phyloP scores from a whole-genome alignment of 2,888 invertebrate genomes.

The Drosophila neotestacea region DNA sequence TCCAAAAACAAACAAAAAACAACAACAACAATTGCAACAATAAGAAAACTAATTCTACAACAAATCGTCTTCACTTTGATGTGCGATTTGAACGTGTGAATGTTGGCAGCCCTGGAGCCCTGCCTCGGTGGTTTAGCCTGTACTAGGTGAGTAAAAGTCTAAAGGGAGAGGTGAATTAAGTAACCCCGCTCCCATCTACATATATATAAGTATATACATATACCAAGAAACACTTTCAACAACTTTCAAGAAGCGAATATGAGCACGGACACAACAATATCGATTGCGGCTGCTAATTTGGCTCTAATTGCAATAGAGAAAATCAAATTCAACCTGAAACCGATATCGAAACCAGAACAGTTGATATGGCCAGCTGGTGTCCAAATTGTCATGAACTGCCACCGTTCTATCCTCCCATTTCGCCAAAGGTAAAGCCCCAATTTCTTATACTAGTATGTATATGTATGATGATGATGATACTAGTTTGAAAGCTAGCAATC shows the following conservation, averaged over 20 bases:
- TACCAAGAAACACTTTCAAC: conserved; percentile 36
- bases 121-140: conserved; percentile 86
- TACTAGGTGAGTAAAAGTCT: conserved; percentile 83
- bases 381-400: conserved; percentile 82
- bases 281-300: conserved; percentile 53
- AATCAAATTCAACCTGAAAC: conserved; percentile 16
- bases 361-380: conserved; percentile 79
- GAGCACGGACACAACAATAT: conserved; percentile 59
- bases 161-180: neutral
- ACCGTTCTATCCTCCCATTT: conserved; percentile 78
- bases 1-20: neutral
- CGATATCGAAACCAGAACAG: conserved; percentile 32
- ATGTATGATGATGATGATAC: conserved; percentile 22
- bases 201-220: conserved; percentile 5
- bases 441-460: conserved; percentile 29
- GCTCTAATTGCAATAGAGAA: conserved; percentile 49
- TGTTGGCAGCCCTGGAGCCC: conserved; percentile 86
- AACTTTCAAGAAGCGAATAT: conserved; percentile 68
- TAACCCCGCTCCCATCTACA: neutral
- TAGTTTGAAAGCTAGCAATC: conserved; percentile 24
- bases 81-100: conserved; percentile 84
- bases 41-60: conserved; percentile 28
- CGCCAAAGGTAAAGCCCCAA: conserved; percentile 76
- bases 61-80: conserved; percentile 78
- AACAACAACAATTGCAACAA: conserved; percentile 17